Conservation (phyloP, 2,797 vertebrate genomes). For the Acipenser transmontanus region DNA sequence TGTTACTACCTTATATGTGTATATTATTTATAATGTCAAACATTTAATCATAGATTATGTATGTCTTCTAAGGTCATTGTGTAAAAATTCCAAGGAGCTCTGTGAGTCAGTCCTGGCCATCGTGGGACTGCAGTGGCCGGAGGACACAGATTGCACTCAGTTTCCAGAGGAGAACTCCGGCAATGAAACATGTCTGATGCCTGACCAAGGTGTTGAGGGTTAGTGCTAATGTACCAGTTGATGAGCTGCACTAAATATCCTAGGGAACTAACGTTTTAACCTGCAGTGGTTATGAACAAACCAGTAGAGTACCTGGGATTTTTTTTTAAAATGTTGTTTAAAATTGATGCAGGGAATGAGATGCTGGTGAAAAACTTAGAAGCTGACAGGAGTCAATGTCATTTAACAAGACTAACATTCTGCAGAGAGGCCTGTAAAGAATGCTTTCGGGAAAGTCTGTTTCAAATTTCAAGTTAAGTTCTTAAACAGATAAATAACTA, state of each 20-base stretch:
- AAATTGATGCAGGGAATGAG: too few relatives aligned
- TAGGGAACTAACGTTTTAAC: too few relatives aligned
- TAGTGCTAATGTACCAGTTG: conserved; percentile 10
- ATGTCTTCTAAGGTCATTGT: conserved; percentile 63
- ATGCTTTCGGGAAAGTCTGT: too few relatives aligned
- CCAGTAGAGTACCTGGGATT: background rate
- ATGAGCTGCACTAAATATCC: too few relatives aligned
- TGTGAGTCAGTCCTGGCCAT: conserved; percentile 86
- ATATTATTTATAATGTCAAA: background rate
- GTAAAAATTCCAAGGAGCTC: conserved; percentile 74
- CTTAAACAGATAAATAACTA: too few relatives aligned
- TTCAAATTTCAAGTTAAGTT: too few relatives aligned
- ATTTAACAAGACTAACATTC: too few relatives aligned
- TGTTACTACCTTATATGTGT: too few relatives aligned
- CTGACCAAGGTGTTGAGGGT: conserved; percentile 79
- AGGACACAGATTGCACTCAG: conserved; percentile 81
- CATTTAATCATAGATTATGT: background rate
- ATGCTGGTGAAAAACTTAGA: too few relatives aligned
- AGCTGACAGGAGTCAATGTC: too few relatives aligned
- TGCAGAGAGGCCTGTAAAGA: too few relatives aligned
- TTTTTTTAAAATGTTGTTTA: background rate
- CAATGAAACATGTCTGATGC: conserved; percentile 75
- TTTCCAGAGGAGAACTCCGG: conserved; percentile 77
- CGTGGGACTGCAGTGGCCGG: conserved; percentile 89
- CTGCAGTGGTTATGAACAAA: too few relatives aligned